Percentiles rank a stretch among this genome's conserved stretches.
phyloP scores from a whole-genome alignment of 2,797 vertebrate species.

The Sebastes iracundus region DNA sequence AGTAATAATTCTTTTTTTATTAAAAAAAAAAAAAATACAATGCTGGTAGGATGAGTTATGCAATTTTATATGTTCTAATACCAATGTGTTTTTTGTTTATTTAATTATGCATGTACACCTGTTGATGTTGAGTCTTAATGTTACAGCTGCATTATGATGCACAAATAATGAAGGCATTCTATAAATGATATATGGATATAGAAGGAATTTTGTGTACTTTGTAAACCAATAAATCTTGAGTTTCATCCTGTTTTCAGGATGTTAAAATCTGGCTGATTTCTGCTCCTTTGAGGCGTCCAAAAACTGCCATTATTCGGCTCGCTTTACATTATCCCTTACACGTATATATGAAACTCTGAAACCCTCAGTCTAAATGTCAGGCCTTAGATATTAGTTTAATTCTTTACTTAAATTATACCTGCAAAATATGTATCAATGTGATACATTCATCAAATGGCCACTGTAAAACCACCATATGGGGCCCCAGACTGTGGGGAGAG shows the following conservation, averaged over 20 bases:
- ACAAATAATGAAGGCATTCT: constrained; percentile 65
- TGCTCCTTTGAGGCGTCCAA: not conserved
- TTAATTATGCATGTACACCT: constrained; percentile 92
- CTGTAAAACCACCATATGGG: too few species aligned
- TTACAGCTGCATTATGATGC: constrained; percentile 75
- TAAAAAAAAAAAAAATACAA: constrained; percentile 34
- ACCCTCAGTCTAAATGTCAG: too few species aligned
- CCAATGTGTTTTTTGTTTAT: constrained; percentile 80
- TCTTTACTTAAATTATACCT: too few species aligned
- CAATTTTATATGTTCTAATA: constrained; percentile 77
- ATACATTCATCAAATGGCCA: too few species aligned
- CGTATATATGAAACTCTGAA: too few species aligned
- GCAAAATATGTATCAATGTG: too few species aligned
- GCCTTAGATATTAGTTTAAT: too few species aligned
- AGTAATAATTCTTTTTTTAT: constrained; percentile 65
- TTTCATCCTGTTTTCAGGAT: constrained; percentile 81
- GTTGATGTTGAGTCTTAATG: constrained; percentile 83
- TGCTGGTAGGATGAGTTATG: constrained; percentile 84
- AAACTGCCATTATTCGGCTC: too few species aligned
- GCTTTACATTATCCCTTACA: too few species aligned
- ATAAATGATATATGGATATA: constrained; percentile 74
- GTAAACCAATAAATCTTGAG: constrained; percentile 82
- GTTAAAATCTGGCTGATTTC: constrained; percentile 38
- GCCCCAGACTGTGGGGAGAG: too few species aligned
- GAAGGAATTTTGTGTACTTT: constrained; percentile 80